These are phyloP conservation scores for Ecliptopera silaceata DNA, from an alignment of 2,888 invertebrate genomes.

Conservation along the genomic window DNA sequence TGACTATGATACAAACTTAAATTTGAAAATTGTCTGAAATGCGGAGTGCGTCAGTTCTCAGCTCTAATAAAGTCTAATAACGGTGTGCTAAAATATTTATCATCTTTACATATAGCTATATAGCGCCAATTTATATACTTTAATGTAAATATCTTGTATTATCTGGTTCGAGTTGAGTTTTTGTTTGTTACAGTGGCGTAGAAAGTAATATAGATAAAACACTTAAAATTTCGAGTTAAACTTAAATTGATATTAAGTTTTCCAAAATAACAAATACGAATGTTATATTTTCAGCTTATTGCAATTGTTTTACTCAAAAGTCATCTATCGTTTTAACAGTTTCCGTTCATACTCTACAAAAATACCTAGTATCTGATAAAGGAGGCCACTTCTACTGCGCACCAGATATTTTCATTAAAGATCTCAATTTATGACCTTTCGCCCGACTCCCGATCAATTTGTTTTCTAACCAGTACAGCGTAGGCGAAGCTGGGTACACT, in stretches of 20 bases:
- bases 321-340: too few species aligned
- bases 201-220: background rate
- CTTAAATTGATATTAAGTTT: too few species aligned
- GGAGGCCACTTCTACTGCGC: background rate
- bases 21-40: too few species aligned
- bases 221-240: background rate
- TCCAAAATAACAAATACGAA: too few species aligned
- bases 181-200: background rate
- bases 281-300: too few species aligned
- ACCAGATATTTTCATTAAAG: conserved; percentile 14
- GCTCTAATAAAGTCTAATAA: too few species aligned
- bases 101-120: background rate
- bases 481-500: background rate
- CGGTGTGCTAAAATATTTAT: too few species aligned
- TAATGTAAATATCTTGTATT: conserved; percentile 13
- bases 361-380: background rate
- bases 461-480: background rate
- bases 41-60: too few species aligned
- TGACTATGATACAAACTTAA: too few species aligned
- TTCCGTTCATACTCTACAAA: too few species aligned
- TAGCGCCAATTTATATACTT: conserved; percentile 16
- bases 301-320: too few species aligned
- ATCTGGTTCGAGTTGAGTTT: background rate
- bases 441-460: conserved; percentile 6
- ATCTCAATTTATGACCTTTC: conserved; percentile 6